These are phyloP conservation scores for Noturus placidus DNA, from an alignment of 2,113 vertebrate species.

Conservation along the genomic window DNA sequence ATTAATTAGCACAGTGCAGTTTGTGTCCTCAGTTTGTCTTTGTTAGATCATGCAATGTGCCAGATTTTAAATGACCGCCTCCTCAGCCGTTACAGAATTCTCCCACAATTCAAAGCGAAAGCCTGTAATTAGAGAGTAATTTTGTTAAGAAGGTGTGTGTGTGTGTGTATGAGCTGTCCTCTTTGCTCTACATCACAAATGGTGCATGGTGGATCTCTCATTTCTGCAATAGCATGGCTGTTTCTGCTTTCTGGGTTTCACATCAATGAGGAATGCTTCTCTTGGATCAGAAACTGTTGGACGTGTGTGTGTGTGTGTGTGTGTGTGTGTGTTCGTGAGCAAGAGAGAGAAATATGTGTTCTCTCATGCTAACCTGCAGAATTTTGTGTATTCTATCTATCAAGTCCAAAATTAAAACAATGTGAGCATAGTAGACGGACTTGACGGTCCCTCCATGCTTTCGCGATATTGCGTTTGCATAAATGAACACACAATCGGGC, in stretches of 20 bases:
- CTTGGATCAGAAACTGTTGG: conserved; percentile 1
- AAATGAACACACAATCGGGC: no score
- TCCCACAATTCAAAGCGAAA: not conserved
- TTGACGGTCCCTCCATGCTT: no score
- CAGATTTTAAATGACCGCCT: not conserved
- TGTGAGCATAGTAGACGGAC: not conserved
- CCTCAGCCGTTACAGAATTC: not conserved
- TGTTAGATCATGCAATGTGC: conserved; percentile 6
- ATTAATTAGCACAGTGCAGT: not conserved
- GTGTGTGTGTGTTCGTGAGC: not conserved
- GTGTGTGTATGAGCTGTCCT: not conserved
- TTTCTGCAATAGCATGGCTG: not conserved
- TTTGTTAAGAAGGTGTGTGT: not conserved
- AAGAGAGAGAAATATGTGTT: not conserved
- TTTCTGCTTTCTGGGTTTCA: conserved; percentile 32
- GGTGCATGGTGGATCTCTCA: not conserved
- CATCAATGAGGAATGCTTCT: not conserved
- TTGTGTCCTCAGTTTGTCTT: conserved; percentile 9
- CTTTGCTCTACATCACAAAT: not conserved
- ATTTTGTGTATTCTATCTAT: not conserved
- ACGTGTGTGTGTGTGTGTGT: not conserved
- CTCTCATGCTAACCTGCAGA: not conserved
- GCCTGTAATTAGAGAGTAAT: not conserved
- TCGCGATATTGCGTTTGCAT: no score
- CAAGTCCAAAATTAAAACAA: not conserved